These are phyloP conservation scores for Aricia artaxerxes DNA, from an alignment of 2,888 invertebrate species.

Conservation along the genomic window DNA sequence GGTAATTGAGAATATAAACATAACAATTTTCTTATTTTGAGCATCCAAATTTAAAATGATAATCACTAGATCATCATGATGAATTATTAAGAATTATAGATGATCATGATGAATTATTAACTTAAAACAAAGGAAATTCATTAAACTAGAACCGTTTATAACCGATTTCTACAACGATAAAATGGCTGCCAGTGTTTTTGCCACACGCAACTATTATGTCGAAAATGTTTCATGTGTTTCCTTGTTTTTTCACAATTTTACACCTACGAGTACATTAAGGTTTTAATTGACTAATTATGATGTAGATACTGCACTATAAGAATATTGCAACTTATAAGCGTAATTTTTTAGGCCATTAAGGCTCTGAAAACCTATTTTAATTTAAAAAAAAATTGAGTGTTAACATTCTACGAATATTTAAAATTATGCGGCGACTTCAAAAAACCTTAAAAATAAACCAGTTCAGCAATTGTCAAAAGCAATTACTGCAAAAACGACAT, in stretches of 20 bases:
- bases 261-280: neutral
- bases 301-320: neutral
- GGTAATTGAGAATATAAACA: too few relatives aligned
- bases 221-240: constrained; percentile 22
- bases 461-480: constrained; percentile 11
- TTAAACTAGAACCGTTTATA: constrained; percentile 39
- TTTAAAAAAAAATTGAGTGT: neutral
- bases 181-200: constrained; percentile 31
- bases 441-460: neutral
- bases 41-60: too few relatives aligned
- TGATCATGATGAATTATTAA: neutral
- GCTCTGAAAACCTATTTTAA: neutral
- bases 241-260: constrained; percentile 7
- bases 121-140: constrained; percentile 37
- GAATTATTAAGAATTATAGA: neutral
- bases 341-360: too few relatives aligned
- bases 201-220: constrained; percentile 37
- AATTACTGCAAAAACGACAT: neutral
- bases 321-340: neutral
- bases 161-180: constrained; percentile 43
- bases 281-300: neutral
- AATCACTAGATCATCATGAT: neutral
- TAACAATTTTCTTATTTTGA: too few relatives aligned
- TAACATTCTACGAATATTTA: neutral
- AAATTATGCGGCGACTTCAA: neutral